Conservation (phyloP, 2,888 invertebrate genomes). For the Halictus ligatus region DNA sequence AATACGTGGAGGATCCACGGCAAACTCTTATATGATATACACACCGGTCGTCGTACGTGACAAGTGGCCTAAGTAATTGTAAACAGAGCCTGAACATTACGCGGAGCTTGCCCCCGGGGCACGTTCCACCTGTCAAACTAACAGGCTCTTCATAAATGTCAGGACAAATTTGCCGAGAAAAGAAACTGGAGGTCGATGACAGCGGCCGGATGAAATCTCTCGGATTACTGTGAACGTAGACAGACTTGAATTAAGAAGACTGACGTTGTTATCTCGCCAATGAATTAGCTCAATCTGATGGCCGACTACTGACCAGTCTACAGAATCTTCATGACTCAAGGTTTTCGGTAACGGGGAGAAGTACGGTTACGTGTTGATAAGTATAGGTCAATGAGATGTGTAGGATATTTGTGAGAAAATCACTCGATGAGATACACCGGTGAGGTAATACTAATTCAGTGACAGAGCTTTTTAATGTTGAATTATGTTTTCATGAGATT, state of each 20-base stretch:
- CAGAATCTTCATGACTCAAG: not conserved
- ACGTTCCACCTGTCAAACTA: constrained; percentile 51
- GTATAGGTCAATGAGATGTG: no score
- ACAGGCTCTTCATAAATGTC: constrained; percentile 50
- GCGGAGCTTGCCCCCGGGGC: constrained; percentile 21
- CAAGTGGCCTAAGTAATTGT: constrained; percentile 66
- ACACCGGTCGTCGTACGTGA: constrained; percentile 60
- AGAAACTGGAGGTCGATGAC: not conserved
- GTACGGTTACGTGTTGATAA: not conserved
- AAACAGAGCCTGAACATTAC: constrained; percentile 58
- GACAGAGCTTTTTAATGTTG: no score
- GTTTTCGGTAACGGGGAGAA: not conserved
- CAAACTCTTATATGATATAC: constrained; percentile 45
- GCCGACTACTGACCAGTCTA: not conserved
- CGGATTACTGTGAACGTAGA: no score
- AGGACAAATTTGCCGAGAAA: constrained; percentile 30
- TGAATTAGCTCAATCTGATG: constrained; percentile 8
- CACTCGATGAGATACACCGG: no score
- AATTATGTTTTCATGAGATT: no score
- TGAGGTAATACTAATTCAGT: no score
- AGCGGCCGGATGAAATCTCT: not conserved
- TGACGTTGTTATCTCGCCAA: not conserved
- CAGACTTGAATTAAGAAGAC: not conserved
- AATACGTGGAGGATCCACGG: constrained; percentile 53
- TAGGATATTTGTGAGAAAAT: no score